Evolutionary conservation across 35 echinoderm and acorn worm genomes (phyloP).

Genomic region (Stichopus chloronotus): DNA sequence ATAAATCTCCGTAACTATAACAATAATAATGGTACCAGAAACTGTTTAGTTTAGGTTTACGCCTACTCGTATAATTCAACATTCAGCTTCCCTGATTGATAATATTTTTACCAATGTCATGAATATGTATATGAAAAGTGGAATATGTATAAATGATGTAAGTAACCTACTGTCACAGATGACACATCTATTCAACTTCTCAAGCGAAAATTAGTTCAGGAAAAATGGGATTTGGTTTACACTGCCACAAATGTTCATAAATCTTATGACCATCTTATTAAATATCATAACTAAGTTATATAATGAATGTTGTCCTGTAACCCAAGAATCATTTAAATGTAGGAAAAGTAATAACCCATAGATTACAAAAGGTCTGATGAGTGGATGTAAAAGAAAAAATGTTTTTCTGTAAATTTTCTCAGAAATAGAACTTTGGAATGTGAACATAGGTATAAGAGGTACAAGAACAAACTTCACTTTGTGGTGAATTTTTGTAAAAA

Average conservation of each 20-base stretch:
- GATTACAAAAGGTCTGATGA: constrained; percentile 5
- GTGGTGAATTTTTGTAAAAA: too few relatives aligned
- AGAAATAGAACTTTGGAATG: too few relatives aligned
- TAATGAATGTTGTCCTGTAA: constrained; percentile 38
- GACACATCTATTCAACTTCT: background rate
- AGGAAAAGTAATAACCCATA: constrained; percentile 23
- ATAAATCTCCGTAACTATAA: background rate
- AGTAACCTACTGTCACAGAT: background rate
- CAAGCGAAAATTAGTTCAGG: background rate
- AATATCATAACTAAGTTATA: constrained; percentile 16
- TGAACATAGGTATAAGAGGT: too few relatives aligned
- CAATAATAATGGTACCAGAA: background rate
- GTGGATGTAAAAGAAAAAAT: too few relatives aligned
- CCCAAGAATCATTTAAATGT: background rate
- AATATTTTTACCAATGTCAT: constrained; percentile 24
- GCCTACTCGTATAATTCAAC: background rate
- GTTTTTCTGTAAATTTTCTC: too few relatives aligned
- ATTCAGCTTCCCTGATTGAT: background rate
- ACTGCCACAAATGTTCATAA: constrained; percentile 25
- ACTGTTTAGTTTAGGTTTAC: constrained; percentile 15
- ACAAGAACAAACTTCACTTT: too few relatives aligned
- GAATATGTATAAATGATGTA: background rate
- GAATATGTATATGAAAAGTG: constrained; percentile 31
- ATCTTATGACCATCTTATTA: background rate
- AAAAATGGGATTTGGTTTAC: background rate